Conservation (phyloP, 2,113 vertebrate species). For the Chauna torquata region DNA sequence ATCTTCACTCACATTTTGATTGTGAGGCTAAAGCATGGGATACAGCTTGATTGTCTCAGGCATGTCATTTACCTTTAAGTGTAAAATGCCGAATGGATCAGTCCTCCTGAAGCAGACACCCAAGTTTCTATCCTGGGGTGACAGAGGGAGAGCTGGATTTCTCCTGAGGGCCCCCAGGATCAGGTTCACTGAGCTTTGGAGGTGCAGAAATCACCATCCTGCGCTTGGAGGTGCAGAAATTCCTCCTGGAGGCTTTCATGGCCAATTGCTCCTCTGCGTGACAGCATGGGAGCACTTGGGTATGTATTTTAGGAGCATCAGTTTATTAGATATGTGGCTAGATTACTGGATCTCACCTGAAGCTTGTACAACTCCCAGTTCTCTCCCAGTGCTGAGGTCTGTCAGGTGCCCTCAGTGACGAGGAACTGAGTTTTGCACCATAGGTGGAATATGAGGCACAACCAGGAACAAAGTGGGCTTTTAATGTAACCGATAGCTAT, state of each 20-base stretch:
- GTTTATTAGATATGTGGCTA: rapidly evolving
- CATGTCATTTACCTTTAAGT: not conserved
- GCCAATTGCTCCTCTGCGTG: not conserved
- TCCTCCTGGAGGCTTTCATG: not conserved
- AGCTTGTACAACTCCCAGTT: not conserved
- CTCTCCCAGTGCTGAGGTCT: not conserved
- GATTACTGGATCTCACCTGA: not conserved
- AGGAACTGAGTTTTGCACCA: not conserved
- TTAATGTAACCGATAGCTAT: not conserved
- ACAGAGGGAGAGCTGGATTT: not conserved
- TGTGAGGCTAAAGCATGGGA: not conserved
- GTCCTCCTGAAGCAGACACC: not conserved
- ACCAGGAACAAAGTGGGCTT: rapidly evolving
- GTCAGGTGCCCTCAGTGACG: not conserved
- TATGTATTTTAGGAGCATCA: rapidly evolving
- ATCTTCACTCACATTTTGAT: not conserved
- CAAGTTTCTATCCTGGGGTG: not conserved
- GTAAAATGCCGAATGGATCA: not conserved
- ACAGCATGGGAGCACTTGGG: rapidly evolving
- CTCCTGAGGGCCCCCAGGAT: not conserved
- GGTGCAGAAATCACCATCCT: too few relatives aligned
- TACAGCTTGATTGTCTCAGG: not conserved
- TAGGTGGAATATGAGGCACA: not conserved
- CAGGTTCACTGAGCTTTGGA: not conserved
- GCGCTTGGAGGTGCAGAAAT: not conserved